Evolutionary conservation across 2,113 vertebrate species (phyloP).

Genomic region (Miniopterus natalensis): DNA sequence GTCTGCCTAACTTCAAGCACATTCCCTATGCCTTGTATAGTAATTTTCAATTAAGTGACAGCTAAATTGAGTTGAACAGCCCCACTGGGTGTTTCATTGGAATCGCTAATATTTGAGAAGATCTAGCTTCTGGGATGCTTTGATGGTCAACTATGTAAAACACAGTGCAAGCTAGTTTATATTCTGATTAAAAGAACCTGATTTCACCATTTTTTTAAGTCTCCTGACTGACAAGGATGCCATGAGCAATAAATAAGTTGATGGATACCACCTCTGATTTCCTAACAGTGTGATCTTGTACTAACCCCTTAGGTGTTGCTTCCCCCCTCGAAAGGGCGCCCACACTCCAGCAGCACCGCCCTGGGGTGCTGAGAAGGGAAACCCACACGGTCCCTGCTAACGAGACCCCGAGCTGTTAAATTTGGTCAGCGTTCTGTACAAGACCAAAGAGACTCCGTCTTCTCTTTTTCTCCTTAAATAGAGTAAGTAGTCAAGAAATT

Average conservation of each 20-base stretch:
- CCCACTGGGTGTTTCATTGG: neutral
- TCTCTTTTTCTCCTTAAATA: conserved; percentile 11
- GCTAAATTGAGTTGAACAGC: neutral
- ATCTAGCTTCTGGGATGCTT: neutral
- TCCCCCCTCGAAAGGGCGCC: neutral
- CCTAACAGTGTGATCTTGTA: neutral
- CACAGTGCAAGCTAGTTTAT: neutral
- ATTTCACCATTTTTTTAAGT: neutral
- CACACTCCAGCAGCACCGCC: rapidly evolving
- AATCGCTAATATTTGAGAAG: neutral
- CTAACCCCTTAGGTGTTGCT: neutral
- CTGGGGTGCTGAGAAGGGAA: neutral
- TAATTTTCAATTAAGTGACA: conserved; percentile 5
- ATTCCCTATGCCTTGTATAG: neutral
- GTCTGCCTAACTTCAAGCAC: neutral
- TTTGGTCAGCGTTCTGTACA: neutral
- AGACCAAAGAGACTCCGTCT: neutral
- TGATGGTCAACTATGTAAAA: neutral
- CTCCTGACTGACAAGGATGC: neutral
- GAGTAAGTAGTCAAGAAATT: conserved; percentile 51
- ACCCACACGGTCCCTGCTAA: neutral
- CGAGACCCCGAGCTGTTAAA: neutral
- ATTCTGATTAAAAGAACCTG: neutral
- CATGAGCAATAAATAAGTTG: neutral
- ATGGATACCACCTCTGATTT: neutral